Evolutionary conservation across 2,797 vertebrate genomes (phyloP).

Genomic region (Chanos chanos): DNA sequence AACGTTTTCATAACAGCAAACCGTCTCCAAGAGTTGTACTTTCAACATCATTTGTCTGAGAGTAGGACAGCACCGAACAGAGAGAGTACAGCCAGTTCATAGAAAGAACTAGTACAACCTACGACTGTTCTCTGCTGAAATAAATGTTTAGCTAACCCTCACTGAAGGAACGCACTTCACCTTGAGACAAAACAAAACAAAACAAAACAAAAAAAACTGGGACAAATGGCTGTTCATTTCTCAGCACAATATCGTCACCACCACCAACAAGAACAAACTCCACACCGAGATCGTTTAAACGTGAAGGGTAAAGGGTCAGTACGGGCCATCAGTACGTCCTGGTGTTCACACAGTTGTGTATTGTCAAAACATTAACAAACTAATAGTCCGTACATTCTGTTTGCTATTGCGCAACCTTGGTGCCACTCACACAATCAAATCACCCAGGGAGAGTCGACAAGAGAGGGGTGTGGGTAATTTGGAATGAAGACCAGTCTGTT

Average conservation of each 20-base stretch:
- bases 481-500: background rate
- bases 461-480: background rate
- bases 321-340: too few relatives aligned
- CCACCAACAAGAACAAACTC: too few relatives aligned
- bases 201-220: constrained; percentile 1
- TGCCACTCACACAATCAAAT: background rate
- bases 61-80: constrained; percentile 6
- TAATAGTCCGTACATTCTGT: too few relatives aligned
- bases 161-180: too few relatives aligned
- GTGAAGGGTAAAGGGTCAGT: too few relatives aligned
- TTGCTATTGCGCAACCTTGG: too few relatives aligned
- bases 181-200: constrained; percentile 16
- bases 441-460: background rate
- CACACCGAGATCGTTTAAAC: too few relatives aligned
- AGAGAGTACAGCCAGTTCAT: constrained; percentile 14
- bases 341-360: too few relatives aligned
- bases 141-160: constrained; percentile 37
- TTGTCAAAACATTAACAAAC: too few relatives aligned
- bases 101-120: constrained; percentile 24
- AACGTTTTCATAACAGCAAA: constrained; percentile 16
- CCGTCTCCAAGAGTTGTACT: constrained; percentile 20
- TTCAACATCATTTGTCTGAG: constrained; percentile 15
- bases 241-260: too few relatives aligned
- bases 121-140: constrained; percentile 13
- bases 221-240: background rate